Base-by-base conservation (phyloP, 2,888 invertebrate species). In the Chironomus riparius region DNA sequence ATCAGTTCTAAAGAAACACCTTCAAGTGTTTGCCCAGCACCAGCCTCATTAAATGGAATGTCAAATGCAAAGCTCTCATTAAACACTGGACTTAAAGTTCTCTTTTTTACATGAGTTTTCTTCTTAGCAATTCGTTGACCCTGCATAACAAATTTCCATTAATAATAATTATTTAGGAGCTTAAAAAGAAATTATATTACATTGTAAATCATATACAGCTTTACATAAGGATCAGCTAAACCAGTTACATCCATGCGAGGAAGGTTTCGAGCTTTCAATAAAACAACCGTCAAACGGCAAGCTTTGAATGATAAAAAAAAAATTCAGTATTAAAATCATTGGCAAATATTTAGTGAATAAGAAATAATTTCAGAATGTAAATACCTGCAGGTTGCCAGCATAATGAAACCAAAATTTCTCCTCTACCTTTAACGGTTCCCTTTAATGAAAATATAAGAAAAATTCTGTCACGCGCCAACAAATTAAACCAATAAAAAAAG, bases 11-110 rank as follows among this genome's bases (percentile, higher is more conserved):
- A 79, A 15, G 85, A 84, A 62, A 84, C 84, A 18, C 83, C 83
- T 68, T 84, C 84, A 68, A 84, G 80, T 48, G 82, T 81, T 76
- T 84, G 84, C 24, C 83, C 84, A 78, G 83, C 79, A 4, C 84
- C 84, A 4, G 84, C 85, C 92, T 85, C 86, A 82, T 86, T 88
- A 70, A 91, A 90, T 18, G 96, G 97, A 79, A 98, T 94, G 81
- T 98, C 98, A 83, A 98, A 98, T 76, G 97, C 94, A 85, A 99
- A 98, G 75, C 97, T 97, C 86, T 99, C 98, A 86, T 99, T 99
- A 88, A 97, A 99, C 76, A 99, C 97, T 0, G 98, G 99, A 86
- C 96, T 97, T 80, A 97, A 87, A 0, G 98, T 98, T 76, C 97
- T 90, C 85, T 97, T 98, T 88, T 98, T 98, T 70, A 98, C 97